Evolutionary conservation across 2,113 vertebrate species (phyloP).

Genomic region (Hippoglossus stenolepis): DNA sequence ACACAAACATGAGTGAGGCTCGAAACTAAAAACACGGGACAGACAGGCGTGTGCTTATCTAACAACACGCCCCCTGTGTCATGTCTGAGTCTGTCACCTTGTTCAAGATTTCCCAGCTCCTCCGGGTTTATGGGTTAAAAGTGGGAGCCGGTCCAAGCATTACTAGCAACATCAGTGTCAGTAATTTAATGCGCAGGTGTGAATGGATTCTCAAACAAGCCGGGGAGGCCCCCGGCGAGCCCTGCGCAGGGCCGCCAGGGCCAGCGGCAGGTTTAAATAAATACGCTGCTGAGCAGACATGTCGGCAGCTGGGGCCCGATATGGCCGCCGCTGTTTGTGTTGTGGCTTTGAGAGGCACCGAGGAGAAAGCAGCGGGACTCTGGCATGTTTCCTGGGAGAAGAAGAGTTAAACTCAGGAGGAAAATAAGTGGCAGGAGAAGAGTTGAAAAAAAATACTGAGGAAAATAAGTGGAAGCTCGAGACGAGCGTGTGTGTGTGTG

Average conservation of each 20-base stretch:
- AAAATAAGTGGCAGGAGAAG: slow-evolving; percentile 52
- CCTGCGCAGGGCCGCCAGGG: slow-evolving; percentile 53
- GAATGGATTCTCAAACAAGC: slow-evolving; percentile 85
- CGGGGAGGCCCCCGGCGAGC: slow-evolving; percentile 72
- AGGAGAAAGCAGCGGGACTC: slow-evolving; percentile 49
- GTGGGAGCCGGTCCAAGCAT: slow-evolving; percentile 78
- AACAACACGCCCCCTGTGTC: slow-evolving; percentile 52
- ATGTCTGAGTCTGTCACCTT: slow-evolving; percentile 49
- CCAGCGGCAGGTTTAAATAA: slow-evolving; percentile 80
- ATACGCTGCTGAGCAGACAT: slow-evolving; percentile 76
- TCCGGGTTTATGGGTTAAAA: slow-evolving; percentile 66
- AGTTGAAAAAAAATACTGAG: neutral
- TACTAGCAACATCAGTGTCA: slow-evolving; percentile 83
- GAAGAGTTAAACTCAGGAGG: slow-evolving; percentile 15
- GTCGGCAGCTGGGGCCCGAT: slow-evolving; percentile 72
- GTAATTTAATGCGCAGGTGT: slow-evolving; percentile 86
- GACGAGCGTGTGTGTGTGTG: neutral
- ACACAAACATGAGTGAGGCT: slow-evolving; percentile 43
- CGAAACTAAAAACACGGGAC: slow-evolving; percentile 49
- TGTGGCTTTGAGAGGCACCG: slow-evolving; percentile 65
- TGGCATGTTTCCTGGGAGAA: slow-evolving; percentile 62
- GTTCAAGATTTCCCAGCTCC: slow-evolving; percentile 54
- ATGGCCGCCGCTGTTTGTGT: slow-evolving; percentile 71
- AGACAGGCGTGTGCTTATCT: slow-evolving; percentile 47
- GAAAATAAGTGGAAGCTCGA: slow-evolving; percentile 33